Conservation (phyloP, 2,113 vertebrate genomes). For the Bambusicola thoracicus region DNA sequence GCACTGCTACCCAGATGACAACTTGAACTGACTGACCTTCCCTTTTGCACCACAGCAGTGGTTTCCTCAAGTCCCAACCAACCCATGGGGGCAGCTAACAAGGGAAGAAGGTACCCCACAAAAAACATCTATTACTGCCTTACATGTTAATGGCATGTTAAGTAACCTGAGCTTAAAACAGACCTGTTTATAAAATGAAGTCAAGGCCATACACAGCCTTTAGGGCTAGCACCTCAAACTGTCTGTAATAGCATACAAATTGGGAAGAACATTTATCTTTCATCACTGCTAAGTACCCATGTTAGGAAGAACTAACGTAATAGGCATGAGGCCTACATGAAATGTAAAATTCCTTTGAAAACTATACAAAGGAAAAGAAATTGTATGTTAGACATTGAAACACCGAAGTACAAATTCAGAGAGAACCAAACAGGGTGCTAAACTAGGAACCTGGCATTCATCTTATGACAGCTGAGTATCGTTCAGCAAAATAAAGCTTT, state of each 20-base stretch:
- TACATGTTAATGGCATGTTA: rapidly evolving
- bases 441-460: neutral
- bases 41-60: neutral
- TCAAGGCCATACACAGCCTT: neutral
- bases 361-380: neutral
- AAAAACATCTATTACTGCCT: neutral
- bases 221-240: neutral
- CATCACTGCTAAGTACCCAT: neutral
- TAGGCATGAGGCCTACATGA: rapidly evolving
- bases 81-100: neutral
- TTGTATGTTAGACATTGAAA: neutral
- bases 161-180: neutral
- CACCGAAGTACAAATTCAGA: neutral
- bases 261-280: neutral
- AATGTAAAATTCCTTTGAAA: neutral
- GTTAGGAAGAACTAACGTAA: neutral
- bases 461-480: neutral
- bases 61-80: neutral
- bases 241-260: neutral
- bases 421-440: neutral
- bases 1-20: neutral
- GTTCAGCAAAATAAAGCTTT: neutral
- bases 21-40: neutral
- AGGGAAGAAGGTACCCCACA: neutral
- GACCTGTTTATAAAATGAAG: neutral